Conservation (phyloP, 2,113 vertebrate genomes). For the Camelus dromedarius region DNA sequence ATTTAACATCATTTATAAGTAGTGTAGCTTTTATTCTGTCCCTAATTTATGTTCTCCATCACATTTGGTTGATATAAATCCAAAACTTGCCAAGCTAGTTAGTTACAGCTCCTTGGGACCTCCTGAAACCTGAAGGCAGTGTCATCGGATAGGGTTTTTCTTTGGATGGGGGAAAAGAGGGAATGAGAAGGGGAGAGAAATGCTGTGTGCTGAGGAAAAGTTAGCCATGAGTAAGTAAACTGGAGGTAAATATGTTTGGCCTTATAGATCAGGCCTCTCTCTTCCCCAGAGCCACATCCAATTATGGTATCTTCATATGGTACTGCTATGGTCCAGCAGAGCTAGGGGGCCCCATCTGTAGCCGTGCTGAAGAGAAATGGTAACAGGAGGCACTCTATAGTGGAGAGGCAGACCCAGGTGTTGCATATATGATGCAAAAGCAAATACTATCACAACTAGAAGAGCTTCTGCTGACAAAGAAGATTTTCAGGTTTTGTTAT, state of each 20-base stretch:
- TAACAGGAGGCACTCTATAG: background rate
- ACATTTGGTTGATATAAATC: background rate
- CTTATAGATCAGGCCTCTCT: background rate
- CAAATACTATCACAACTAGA: background rate
- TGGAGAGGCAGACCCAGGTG: background rate
- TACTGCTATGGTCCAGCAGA: background rate
- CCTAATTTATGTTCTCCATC: conserved; percentile 9
- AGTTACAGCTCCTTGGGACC: background rate
- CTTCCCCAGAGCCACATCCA: background rate
- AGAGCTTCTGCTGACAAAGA: background rate
- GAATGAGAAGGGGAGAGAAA: background rate
- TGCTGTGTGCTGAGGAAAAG: background rate
- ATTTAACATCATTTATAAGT: background rate
- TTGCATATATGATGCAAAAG: background rate
- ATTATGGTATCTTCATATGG: background rate
- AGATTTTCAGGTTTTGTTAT: background rate
- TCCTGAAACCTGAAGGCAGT: background rate
- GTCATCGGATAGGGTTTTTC: background rate
- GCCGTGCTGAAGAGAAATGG: background rate
- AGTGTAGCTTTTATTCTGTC: background rate
- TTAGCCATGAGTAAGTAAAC: background rate
- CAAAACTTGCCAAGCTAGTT: background rate
- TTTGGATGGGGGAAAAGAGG: background rate
- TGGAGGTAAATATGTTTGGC: background rate
- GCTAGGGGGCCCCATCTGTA: background rate